These are phyloP conservation scores for Matsumurasca onukii DNA, from an alignment of 1,140 invertebrate genomes.

Conservation along the genomic window DNA sequence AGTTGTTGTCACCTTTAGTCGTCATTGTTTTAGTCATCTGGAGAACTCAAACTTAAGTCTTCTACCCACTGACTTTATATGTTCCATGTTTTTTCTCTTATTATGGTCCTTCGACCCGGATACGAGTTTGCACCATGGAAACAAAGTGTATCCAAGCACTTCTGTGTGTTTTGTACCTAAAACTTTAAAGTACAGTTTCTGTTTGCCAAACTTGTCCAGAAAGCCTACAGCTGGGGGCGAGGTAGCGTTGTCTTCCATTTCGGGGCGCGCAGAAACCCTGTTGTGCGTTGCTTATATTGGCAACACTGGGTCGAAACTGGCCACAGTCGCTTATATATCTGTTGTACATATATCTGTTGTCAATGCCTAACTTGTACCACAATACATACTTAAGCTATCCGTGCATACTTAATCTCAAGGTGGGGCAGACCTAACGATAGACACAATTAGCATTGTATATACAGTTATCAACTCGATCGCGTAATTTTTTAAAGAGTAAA, in stretches of 20 bases:
- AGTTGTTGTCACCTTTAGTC: no score
- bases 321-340: conserved; percentile 13
- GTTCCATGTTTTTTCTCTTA: no score
- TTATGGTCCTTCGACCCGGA: no score
- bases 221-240: no score
- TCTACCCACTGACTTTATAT: no score
- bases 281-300: background rate
- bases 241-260: conserved; percentile 9
- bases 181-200: no score
- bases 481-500: conserved; percentile 26
- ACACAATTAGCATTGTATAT: conserved; percentile 22
- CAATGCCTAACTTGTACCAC: background rate
- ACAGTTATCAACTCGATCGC: conserved; percentile 27
- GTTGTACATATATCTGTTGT: conserved; percentile 18
- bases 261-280: background rate
- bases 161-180: no score
- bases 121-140: no score
- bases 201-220: no score
- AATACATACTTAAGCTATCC: conserved; percentile 11
- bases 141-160: no score
- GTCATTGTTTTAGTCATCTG: no score
- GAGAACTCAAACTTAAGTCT: no score
- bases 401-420: conserved; percentile 5
- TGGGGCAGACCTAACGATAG: conserved; percentile 17
- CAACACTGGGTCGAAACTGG: background rate